Evolutionary conservation across 1,140 invertebrate genomes (phyloP), one percentile per base, ranked within the genome.

Genomic region (Anoplophora glabripennis): DNA sequence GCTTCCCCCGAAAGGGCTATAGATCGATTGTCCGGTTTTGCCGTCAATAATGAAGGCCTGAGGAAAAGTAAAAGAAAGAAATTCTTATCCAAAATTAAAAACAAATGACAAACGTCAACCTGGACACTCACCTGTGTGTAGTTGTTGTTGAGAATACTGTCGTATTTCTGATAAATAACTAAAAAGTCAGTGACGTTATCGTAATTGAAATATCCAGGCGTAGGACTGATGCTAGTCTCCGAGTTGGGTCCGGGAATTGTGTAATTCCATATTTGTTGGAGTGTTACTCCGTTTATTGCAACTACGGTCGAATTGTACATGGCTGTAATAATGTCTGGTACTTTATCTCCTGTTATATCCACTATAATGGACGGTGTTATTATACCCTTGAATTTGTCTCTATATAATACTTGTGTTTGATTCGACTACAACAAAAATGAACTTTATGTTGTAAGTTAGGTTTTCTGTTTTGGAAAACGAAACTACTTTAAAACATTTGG

Each of bases 151-250:
- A 70, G 61, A 47, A 73, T 68, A 57, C 61, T 62, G 45, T 70
- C 67, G 53, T 70, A 70, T 52, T 61, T 82, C 68, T 89, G 84
- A 70, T 89, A 90, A 67, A 90, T 89, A 0, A 94, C 81, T 75
- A 93, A 81, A 65, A 94, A 90, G 69, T 93, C 91, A 0, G 90
- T 90, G n/a, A 89, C 76, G 57, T 85, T 78, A 71, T 93, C 91
- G 61, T 85, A 82, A 71, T 93, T 89, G 63, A 89, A 94, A 73
- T 86, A 92, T 5, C 88, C 90, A 14, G 89, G 88, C 18, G 89
- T 85, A 34, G 90, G 90, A 60, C 88, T 84, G 67, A 89, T 90
- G 63, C 79, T 80, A 15, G 82, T 79, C 73, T 84, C 81, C 14
- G 82, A 80, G 59, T 80, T 79, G 4, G 82, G 81, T 14, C 52